Percentiles rank a stretch among this genome's conserved stretches.
phyloP scores from a whole-genome alignment of 2,797 vertebrate species.

The Tangara arthus region DNA sequence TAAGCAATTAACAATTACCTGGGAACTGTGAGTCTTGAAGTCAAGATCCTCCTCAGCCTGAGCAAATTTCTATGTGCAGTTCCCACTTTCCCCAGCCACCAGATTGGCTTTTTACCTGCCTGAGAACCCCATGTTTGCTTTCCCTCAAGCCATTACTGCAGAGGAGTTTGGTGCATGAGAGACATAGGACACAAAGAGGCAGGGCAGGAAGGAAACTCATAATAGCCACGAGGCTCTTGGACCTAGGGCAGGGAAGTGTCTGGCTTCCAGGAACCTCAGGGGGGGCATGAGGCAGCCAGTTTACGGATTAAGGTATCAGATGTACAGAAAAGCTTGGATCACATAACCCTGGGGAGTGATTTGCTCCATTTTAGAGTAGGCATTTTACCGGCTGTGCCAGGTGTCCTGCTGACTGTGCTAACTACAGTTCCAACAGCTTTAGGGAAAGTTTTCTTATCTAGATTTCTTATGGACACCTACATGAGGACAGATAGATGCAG shows the following conservation, averaged over 20 bases:
- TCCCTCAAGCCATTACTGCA: background rate
- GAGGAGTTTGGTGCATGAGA: background rate
- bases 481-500: background rate
- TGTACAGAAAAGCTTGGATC: background rate
- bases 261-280: background rate
- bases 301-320: background rate
- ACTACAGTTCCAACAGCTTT: background rate
- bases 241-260: background rate
- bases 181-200: fast-evolving
- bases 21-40: background rate
- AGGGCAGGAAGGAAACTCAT: background rate
- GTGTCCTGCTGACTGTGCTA: background rate
- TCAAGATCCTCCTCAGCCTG: background rate
- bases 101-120: background rate
- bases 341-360: background rate
- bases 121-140: background rate
- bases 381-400: background rate
- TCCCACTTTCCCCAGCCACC: background rate
- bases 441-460: background rate
- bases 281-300: fast-evolving
- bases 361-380: background rate
- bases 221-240: background rate
- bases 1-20: background rate
- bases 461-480: background rate
- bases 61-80: background rate